Conservation (phyloP, 1,140 invertebrate genomes). For the Drosophila jambulina region DNA sequence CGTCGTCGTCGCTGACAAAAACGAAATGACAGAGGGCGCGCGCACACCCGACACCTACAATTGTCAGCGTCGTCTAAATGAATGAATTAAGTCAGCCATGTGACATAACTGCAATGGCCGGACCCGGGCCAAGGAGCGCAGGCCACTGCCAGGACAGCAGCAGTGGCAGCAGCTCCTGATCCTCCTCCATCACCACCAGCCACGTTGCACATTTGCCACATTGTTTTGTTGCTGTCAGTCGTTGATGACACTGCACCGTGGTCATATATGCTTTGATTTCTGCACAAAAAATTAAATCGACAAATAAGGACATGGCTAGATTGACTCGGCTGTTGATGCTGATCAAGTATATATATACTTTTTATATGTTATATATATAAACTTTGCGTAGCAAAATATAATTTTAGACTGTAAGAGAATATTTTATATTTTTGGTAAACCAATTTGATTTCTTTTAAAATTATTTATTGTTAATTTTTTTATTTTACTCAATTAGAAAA, state of each 20-base stretch:
- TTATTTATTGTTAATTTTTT: no score
- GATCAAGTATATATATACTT: no score
- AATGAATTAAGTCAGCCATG: conserved; percentile 82
- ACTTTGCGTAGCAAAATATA: no score
- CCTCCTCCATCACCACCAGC: conserved; percentile 14
- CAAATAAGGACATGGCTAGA: no score
- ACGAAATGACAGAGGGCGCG: conserved; percentile 66
- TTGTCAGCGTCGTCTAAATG: conserved; percentile 80
- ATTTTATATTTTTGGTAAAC: no score
- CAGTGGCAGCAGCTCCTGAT: conserved; percentile 3
- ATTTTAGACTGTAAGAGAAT: no score
- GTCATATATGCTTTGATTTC: neutral
- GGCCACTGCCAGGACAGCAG: conserved; percentile 21
- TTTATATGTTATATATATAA: no score
- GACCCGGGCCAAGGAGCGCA: conserved; percentile 11
- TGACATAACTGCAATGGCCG: conserved; percentile 79
- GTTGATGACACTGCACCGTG: conserved; percentile 18
- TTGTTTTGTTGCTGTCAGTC: conserved; percentile 73
- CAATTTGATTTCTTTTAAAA: no score
- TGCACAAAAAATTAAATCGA: neutral
- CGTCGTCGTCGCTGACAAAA: conserved; percentile 41
- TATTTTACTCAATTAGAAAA: no score
- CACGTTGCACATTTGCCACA: conserved; percentile 76
- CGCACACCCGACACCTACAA: conserved; percentile 71
- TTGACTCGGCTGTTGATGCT: no score